These are phyloP conservation scores for Monochamus saltuarius DNA, from an alignment of 1,140 invertebrate genomes.

Conservation along the genomic window DNA sequence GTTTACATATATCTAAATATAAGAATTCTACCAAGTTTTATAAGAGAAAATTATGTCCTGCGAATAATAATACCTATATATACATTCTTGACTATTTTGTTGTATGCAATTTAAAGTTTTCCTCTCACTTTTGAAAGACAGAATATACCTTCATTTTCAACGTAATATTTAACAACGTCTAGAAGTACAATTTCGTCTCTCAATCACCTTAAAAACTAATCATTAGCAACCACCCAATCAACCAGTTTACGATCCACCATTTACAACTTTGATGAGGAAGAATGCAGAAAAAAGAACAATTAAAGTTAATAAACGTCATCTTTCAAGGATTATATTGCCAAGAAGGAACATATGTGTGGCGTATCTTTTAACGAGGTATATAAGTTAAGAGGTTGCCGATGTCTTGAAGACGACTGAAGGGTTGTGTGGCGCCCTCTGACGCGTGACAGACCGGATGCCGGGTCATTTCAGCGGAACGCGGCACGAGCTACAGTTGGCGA, in stretches of 20 bases:
- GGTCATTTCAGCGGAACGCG: neutral
- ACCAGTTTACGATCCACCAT: conserved; percentile 6
- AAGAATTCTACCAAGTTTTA: too few relatives aligned
- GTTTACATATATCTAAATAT: too few relatives aligned
- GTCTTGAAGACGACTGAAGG: conserved; percentile 12
- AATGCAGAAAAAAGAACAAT: neutral
- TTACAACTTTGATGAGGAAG: conserved; percentile 2
- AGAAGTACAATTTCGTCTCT: too few relatives aligned
- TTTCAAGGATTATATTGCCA: conserved; percentile 1
- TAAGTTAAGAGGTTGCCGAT: conserved; percentile 13
- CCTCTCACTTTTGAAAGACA: too few relatives aligned
- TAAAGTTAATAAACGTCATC: neutral
- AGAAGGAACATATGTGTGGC: neutral
- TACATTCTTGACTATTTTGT: too few relatives aligned
- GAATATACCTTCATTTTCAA: too few relatives aligned
- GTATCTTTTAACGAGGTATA: neutral
- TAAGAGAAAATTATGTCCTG: too few relatives aligned
- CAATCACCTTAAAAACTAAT: too few relatives aligned
- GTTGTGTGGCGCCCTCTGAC: neutral
- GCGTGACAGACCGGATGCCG: conserved; percentile 7
- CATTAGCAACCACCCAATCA: conserved; percentile 1
- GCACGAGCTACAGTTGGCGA: neutral
- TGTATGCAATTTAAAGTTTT: too few relatives aligned
- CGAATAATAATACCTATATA: too few relatives aligned
- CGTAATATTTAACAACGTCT: too few relatives aligned